These are phyloP conservation scores for Isotomurus palustris DNA, from an alignment of 2,888 invertebrate species.

Conservation along the genomic window DNA sequence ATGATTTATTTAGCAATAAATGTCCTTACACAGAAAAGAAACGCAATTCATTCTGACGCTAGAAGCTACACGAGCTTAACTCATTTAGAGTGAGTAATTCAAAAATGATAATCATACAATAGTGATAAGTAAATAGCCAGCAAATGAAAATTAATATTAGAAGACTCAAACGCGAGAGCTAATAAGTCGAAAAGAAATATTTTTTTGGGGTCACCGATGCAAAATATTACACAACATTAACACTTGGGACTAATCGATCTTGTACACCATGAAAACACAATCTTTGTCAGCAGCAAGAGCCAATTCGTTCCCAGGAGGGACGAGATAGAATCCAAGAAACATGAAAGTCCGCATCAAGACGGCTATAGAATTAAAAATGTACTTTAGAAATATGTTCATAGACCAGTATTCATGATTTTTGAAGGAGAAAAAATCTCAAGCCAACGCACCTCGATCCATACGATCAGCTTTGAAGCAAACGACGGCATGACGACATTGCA, in stretches of 20 bases:
- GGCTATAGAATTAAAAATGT: constrained; percentile 53
- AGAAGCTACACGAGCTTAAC: too few relatives aligned
- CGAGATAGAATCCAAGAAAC: constrained; percentile 88
- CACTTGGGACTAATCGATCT: constrained; percentile 55
- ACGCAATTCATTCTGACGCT: too few relatives aligned
- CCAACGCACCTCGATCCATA: constrained; percentile 63
- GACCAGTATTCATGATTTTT: neutral
- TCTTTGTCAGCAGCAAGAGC: constrained; percentile 64
- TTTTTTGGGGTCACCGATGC: too few relatives aligned
- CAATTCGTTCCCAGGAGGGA: constrained; percentile 75
- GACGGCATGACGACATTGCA: constrained; percentile 73
- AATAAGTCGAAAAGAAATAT: too few relatives aligned
- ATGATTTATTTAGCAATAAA: too few relatives aligned
- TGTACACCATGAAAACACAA: constrained; percentile 61
- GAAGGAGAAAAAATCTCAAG: constrained; percentile 2
- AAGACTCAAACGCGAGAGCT: too few relatives aligned
- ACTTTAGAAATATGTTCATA: neutral
- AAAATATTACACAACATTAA: too few relatives aligned
- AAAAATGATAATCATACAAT: too few relatives aligned
- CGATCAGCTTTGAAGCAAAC: constrained; percentile 78
- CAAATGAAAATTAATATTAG: too few relatives aligned
- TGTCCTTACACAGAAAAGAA: too few relatives aligned
- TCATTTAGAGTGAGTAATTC: too few relatives aligned
- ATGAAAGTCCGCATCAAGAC: constrained; percentile 90
- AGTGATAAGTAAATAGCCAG: too few relatives aligned